These are phyloP conservation scores for Streptopelia turtur DNA, from an alignment of 2,797 vertebrate species.

Conservation along the genomic window DNA sequence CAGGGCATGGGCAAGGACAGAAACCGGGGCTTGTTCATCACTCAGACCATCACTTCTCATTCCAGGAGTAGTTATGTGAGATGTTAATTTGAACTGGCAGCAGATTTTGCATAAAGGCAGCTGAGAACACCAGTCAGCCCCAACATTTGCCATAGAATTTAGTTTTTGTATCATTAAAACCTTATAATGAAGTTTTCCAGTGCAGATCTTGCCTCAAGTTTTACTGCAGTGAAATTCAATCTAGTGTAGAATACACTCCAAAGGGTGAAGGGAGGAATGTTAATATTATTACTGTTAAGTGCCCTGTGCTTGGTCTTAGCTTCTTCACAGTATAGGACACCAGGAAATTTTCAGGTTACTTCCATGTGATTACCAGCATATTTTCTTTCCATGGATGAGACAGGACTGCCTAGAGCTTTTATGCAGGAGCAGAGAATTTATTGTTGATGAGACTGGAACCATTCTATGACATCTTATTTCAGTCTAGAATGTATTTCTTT, in stretches of 20 bases:
- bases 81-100: slow-evolving; percentile 27
- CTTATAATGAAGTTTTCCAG: not conserved
- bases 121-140: not conserved
- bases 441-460: not conserved
- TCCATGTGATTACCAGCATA: not conserved
- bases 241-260: not conserved
- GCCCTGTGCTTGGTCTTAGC: not conserved
- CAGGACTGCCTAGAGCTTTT: slow-evolving; percentile 28
- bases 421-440: slow-evolving; percentile 8
- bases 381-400: not conserved
- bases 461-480: slow-evolving; percentile 21
- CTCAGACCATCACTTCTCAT: not conserved
- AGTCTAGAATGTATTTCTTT: slow-evolving; percentile 22
- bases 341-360: not conserved
- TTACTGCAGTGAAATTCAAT: not conserved
- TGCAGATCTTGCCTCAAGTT: not conserved
- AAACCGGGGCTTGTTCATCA: not conserved
- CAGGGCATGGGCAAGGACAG: slow-evolving; percentile 17
- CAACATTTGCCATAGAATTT: not conserved
- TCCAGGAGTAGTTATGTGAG: not conserved
- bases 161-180: not conserved
- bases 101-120: slow-evolving; percentile 24
- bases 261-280: not conserved
- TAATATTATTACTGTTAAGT: not conserved
- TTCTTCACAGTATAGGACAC: not conserved